Evolutionary conservation across 2,113 vertebrate genomes (phyloP), one percentile per base, ranked within the genome.

Genomic region (Zosterops lateralis): DNA sequence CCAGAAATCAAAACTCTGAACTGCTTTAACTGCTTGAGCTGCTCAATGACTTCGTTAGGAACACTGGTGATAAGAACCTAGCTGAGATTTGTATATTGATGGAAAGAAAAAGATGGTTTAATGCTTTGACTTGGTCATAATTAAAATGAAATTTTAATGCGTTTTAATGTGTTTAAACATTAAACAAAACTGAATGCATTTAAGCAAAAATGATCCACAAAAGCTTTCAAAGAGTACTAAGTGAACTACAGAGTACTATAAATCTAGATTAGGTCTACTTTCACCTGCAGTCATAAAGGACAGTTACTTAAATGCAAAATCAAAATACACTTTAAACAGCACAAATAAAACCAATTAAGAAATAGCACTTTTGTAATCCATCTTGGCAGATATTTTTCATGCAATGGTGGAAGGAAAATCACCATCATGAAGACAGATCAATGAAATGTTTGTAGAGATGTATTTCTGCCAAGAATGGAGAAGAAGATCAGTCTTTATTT

Each of bases 101-200:
- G 32, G 73, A 75, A 94, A 87, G 32, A 77, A 96, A 64, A 96
- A 82, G 71, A 84, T 32, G 87, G 42, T 17, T 40, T 84, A 56
- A 72, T 88, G 66, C n/a, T 79, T 88, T 87, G 64, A 51, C 54
- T 71, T 87, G 73, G 62, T 90, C 54, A 29, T 84, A 85, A 92
- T 87, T 82, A 93, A 87, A 95, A 88, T 68, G 34, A 96, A 80
- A 64, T 80, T 87, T 94, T 79, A 87, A 96, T 75, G 81, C 72
- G 24, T 92, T 89, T 87, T 84, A 94, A 94, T 82, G 62, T 73
- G 20, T 66, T 91, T 88, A 82, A 94, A 32, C 75, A 88, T 92
- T 91, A 94, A 91, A 80, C 50, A 91, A 80, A 91, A 83, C 32
- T 25, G 67, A 91, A 93, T 68, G 40, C 50, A 75, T 61, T 91